Evolutionary conservation across 2,797 vertebrate genomes (phyloP), one percentile per base, ranked within the genome.

Genomic region (Bovichtus diacanthus): DNA sequence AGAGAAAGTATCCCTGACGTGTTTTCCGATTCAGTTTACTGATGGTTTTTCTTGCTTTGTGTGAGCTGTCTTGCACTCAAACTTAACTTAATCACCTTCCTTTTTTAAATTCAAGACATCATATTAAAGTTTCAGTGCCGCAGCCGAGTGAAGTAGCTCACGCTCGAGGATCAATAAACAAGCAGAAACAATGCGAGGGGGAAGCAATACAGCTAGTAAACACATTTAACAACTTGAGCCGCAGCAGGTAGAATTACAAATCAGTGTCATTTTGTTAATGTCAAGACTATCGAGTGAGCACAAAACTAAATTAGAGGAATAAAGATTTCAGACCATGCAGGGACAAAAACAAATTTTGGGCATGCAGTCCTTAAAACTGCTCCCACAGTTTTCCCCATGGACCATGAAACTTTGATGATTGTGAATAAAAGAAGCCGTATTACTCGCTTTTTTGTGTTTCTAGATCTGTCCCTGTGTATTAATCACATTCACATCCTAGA

Each of bases 81-180:
- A 61, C 36, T n/a, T n/a, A 62, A 10, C 25, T 19, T 4, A 62
- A 58, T 46, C 43, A 7, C 31, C 50, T 54, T 19, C 11, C 55
- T 83, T 87, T 65, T 83, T 87, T 65, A 75, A 67, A 78, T 78
- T 68, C 46, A 5, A 70, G 62, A 46, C 51, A 19, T 41, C 23
- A 11, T 77, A 60, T 84, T 63, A 80, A 84, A 80, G 70, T 81
- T 86, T 83, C 76, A 69, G 69, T 3, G 10, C 21, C 5, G 15
- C 66, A 74, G 61, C 49, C 3, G 36, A 65, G 62, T 34, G 79
- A 76, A 78, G 60, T 41, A 58, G 34, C 38, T 86, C 78, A 29
- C 13, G 1, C 65, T 65, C n/a, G 3, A 29, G 55, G 72, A 88
- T 90, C 85, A 49, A 89, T 88, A 46, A 88, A 76, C 69, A 69